Conservation (phyloP, 2,113 vertebrate species). For the Geococcyx californianus region DNA sequence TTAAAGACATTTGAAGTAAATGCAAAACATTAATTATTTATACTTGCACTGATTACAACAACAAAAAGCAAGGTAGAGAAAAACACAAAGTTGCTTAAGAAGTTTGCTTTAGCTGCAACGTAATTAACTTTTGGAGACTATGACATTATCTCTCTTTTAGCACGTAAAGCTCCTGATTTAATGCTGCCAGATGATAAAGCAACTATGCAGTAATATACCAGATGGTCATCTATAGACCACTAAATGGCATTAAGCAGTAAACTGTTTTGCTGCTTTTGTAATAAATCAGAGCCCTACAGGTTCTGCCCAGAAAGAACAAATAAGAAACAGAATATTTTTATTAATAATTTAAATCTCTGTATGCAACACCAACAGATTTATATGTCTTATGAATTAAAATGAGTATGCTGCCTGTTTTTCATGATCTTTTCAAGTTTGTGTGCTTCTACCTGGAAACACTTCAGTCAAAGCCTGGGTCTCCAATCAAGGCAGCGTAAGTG, state of each 20-base stretch:
- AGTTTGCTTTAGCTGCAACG: neutral
- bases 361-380: neutral
- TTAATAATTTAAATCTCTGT: neutral
- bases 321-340: neutral
- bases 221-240: neutral
- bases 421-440: neutral
- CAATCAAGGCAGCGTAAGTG: neutral
- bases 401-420: neutral
- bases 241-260: neutral
- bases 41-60: neutral
- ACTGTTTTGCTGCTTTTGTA: neutral
- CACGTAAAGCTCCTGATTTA: neutral
- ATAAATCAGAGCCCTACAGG: neutral
- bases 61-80: neutral
- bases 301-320: neutral
- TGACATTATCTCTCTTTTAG: neutral
- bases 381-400: neutral
- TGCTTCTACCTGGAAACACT: neutral
- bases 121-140: neutral
- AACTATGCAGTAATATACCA: neutral
- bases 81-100: neutral
- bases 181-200: neutral
- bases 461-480: neutral
- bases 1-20: neutral
- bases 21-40: neutral